Evolutionary conservation across 2,888 invertebrate species (phyloP).

Genomic region (Leptothorax acervorum): DNA sequence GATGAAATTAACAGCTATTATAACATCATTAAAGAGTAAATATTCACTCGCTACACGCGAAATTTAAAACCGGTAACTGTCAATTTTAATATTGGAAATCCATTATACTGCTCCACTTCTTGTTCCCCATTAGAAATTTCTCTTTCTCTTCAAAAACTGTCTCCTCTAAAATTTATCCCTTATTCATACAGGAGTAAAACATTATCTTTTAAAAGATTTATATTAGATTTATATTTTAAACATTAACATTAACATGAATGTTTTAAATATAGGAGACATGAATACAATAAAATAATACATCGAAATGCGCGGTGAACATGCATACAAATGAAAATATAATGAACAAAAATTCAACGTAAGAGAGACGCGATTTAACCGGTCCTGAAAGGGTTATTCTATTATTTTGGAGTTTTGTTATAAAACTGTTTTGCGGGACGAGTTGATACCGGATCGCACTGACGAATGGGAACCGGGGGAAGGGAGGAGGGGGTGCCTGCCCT

Average conservation of each 20-base stretch:
- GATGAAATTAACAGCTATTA: slow-evolving; percentile 29
- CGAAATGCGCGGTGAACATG: background rate
- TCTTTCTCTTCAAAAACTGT: background rate
- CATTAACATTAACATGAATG: background rate
- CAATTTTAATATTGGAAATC: slow-evolving; percentile 22
- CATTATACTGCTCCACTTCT: slow-evolving; percentile 6
- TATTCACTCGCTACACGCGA: background rate
- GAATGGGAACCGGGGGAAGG: slow-evolving; percentile 13
- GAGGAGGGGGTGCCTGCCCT: background rate
- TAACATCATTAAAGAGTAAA: slow-evolving; percentile 24
- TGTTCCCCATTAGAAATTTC: background rate
- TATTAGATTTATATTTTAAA: background rate
- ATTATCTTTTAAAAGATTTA: background rate
- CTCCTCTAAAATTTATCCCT: background rate
- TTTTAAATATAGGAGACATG: background rate
- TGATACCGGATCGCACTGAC: slow-evolving; percentile 33
- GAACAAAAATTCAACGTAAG: background rate
- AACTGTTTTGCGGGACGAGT: slow-evolving; percentile 32
- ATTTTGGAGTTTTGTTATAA: slow-evolving; percentile 35
- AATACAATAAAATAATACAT: background rate
- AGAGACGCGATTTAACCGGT: slow-evolving; percentile 7
- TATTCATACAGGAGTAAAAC: background rate
- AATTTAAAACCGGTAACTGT: slow-evolving; percentile 9
- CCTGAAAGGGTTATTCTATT: slow-evolving; percentile 9
- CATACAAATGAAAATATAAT: background rate